Evolutionary conservation across 2,888 invertebrate genomes (phyloP).

Genomic region (Nymphalis c-album): DNA sequence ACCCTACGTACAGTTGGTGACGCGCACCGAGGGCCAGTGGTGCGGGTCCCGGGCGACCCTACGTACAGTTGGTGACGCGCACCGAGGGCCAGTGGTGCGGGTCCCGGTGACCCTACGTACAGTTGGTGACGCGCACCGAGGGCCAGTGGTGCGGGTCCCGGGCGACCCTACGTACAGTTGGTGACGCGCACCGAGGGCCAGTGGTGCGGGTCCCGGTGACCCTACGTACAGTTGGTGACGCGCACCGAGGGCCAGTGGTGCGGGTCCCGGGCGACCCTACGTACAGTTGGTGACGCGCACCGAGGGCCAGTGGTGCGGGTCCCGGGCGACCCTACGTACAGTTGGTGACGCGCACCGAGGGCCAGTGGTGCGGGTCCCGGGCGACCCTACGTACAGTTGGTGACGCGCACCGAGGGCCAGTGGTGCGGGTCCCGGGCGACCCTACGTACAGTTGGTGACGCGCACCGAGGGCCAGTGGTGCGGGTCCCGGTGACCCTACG

Average conservation of each 20-base stretch:
- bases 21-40: constrained; percentile 10
- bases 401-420: constrained; percentile 67
- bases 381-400: constrained; percentile 41
- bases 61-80: constrained; percentile 4
- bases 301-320: neutral
- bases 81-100: neutral
- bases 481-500: neutral
- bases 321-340: constrained; percentile 11
- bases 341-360: constrained; percentile 47
- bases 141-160: neutral
- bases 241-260: constrained; percentile 9
- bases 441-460: constrained; percentile 39
- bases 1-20: constrained; percentile 39
- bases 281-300: constrained; percentile 4
- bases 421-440: constrained; percentile 31
- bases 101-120: constrained; percentile 3
- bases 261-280: neutral
- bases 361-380: neutral
- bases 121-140: constrained; percentile 49
- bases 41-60: neutral
- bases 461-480: constrained; percentile 1
- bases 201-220: constrained; percentile 38
- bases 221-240: constrained; percentile 39
- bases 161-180: constrained; percentile 40
- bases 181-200: constrained; percentile 67